Base-by-base conservation (phyloP, 2,113 vertebrate species). In the Dunckerocampus dactyliophorus region DNA sequence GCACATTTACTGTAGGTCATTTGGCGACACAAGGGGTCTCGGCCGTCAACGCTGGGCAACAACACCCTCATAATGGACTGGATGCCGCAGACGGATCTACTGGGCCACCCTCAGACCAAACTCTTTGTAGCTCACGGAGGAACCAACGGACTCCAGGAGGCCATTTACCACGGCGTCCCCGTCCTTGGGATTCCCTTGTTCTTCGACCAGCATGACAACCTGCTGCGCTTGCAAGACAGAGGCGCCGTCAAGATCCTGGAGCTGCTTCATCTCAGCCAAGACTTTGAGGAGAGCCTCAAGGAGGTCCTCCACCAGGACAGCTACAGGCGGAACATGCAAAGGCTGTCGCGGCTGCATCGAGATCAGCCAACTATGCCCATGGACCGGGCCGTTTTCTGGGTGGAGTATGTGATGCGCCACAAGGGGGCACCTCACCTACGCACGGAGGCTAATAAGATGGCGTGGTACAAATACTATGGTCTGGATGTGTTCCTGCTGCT, bases 51-150 rank as follows among this genome's bases (percentile, higher is more conserved):
- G 11, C n/a, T 87, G 67, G 89, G 89, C 21, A 88, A 88, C 76
- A 90, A 89, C 75, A 89, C 89, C 3, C 19, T 88, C 60, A 67
- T 88, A 0, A 63, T 89, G 11, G 45, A 87, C 42, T 89, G 89
- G 88, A 85, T 90, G 77, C 89, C 87, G 5, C 89, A 90, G 74
- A 89, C 75, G 37, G 87, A 88, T 59, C 89, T 89, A 17, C 75
- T 90, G 63, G 89, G 85, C 15, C 89, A 90, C 57, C 75, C 83
- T 1, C 87, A 88, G 77, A 82, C 61, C 55, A 88, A 81, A 76
- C 77, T 76, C 17, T 89, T 90, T 58, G 71, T 90, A 17, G 84
- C 86, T 43, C 87, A 90, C 3, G 88, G 88, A 54, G 87, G 88
- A 63, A 89, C 89, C 43, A 90, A 90, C 9, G 89, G 89, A 56